Evolutionary conservation across 37 sponge, comb jelly and placozoan genomes (phyloP).

Genomic region (Tethya wilhelma): DNA sequence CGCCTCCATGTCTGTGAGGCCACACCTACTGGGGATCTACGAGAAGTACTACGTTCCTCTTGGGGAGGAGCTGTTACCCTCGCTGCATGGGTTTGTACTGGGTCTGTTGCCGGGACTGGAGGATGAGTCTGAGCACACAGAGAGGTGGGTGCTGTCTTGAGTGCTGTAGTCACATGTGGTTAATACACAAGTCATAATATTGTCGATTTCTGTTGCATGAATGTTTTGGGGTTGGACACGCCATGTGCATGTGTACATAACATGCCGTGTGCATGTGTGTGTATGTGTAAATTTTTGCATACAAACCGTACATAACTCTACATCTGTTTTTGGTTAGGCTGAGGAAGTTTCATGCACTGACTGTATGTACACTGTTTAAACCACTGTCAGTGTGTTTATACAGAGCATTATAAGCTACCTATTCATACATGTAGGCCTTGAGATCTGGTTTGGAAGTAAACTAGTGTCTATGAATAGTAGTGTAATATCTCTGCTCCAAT

Average conservation of each 20-base stretch:
- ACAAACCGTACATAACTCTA: too few relatives aligned
- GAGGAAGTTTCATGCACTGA: too few relatives aligned
- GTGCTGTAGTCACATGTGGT: too few relatives aligned
- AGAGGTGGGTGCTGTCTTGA: constrained; percentile 26
- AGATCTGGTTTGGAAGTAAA: too few relatives aligned
- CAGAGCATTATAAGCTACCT: neutral
- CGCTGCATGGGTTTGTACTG: constrained; percentile 81
- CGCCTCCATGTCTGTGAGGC: constrained; percentile 81
- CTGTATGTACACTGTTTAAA: neutral
- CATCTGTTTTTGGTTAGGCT: too few relatives aligned
- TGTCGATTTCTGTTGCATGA: neutral
- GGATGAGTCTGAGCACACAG: constrained; percentile 77
- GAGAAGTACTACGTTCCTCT: constrained; percentile 81
- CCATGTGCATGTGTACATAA: neutral
- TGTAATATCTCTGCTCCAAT: too few relatives aligned
- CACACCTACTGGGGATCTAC: constrained; percentile 76
- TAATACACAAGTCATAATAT: too few relatives aligned
- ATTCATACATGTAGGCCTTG: too few relatives aligned
- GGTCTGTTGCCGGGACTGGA: constrained; percentile 89
- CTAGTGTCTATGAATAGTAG: too few relatives aligned
- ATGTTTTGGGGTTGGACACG: neutral
- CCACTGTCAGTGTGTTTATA: neutral
- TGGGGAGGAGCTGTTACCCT: constrained; percentile 67
- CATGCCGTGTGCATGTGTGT: constrained; percentile 9
- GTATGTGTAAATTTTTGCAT: constrained; percentile 3